phyloP scores from a whole-genome alignment of 2,113 vertebrate species.

The Phalacrocorax pelagicus region DNA sequence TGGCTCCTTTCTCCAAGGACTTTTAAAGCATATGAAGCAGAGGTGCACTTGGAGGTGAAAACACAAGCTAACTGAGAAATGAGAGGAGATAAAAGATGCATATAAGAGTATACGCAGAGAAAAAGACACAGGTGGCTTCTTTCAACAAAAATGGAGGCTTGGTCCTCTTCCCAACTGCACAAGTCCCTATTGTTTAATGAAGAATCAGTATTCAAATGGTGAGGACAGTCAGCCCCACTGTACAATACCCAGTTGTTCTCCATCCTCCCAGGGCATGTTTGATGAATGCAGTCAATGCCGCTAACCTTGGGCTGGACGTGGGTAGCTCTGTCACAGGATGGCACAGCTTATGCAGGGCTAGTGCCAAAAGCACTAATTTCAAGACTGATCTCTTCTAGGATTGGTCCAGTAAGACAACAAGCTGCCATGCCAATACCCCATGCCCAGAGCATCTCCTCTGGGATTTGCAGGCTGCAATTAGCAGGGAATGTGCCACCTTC shows the following conservation, averaged over 20 bases:
- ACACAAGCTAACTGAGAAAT: neutral
- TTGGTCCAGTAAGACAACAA: neutral
- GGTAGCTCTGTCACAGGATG: neutral
- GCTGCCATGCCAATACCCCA: neutral
- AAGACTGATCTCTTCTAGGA: neutral
- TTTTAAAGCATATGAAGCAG: neutral
- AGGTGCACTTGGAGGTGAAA: neutral
- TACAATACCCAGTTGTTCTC: neutral
- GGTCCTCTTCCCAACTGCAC: neutral
- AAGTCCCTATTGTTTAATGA: conserved; percentile 1
- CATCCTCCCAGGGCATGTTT: neutral
- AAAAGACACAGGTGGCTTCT: neutral
- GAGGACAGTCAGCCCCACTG: neutral
- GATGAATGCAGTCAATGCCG: neutral
- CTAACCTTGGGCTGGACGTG: neutral
- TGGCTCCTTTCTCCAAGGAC: neutral
- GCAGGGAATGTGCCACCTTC: neutral
- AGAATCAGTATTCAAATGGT: conserved; percentile 22
- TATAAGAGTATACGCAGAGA: neutral
- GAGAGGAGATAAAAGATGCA: neutral
- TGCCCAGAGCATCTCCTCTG: neutral
- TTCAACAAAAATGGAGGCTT: neutral
- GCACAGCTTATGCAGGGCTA: neutral
- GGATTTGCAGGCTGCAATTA: conserved; percentile 29
- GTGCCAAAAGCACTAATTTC: neutral